Evolutionary conservation across 2,113 vertebrate species (phyloP).

Genomic region (Mormyrus iriodes): DNA sequence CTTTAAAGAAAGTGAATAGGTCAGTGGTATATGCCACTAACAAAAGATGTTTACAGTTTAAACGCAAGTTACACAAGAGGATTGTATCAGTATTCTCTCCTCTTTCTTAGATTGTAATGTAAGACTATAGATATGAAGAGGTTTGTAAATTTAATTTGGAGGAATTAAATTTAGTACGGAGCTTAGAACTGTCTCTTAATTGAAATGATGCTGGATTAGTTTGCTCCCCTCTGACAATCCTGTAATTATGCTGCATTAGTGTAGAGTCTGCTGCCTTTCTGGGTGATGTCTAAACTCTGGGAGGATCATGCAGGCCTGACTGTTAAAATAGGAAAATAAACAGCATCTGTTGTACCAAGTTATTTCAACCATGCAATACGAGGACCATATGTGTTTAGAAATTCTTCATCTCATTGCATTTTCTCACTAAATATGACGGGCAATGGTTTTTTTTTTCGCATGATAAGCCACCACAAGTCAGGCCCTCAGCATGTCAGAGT

Average conservation of each 20-base stretch:
- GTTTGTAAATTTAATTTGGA: conserved; percentile 10
- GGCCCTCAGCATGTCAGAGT: background rate
- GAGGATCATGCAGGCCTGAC: conserved; percentile 11
- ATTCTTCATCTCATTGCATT: conserved; percentile 2
- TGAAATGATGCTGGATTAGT: conserved; percentile 10
- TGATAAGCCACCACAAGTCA: conserved; percentile 6
- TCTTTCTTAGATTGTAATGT: background rate
- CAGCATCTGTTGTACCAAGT: conserved; percentile 16
- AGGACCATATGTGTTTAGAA: conserved; percentile 24
- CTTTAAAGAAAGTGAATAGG: background rate
- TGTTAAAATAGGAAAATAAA: conserved; percentile 22
- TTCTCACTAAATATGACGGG: conserved; percentile 16
- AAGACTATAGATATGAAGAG: conserved; percentile 8
- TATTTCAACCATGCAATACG: conserved; percentile 21
- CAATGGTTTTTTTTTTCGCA: conserved; percentile 4
- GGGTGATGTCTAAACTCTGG: conserved; percentile 1
- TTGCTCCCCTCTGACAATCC: background rate
- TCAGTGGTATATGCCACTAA: background rate
- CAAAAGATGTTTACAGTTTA: conserved; percentile 11
- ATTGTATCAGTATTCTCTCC: background rate
- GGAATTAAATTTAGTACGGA: conserved; percentile 10
- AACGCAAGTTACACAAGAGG: background rate
- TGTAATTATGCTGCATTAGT: background rate
- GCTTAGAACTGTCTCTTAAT: background rate
- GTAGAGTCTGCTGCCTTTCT: background rate